phyloP scores from a whole-genome alignment of 1,140 invertebrate species.

The Leguminivora glycinivorella region DNA sequence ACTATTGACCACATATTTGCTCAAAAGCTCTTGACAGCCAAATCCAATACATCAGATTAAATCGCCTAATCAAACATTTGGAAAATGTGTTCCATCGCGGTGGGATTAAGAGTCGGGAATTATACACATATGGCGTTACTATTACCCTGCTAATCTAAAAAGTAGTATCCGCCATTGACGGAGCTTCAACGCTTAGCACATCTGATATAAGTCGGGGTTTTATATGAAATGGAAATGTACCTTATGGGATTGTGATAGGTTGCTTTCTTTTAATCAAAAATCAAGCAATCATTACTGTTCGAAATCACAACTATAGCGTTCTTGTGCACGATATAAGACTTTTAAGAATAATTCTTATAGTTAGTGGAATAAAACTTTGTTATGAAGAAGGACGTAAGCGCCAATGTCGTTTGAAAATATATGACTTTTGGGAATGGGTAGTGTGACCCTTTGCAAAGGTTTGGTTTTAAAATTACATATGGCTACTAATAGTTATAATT shows the following conservation, averaged over 20 bases:
- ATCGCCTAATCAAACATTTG: constrained; percentile 61
- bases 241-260: background rate
- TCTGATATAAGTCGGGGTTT: background rate
- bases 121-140: constrained; percentile 65
- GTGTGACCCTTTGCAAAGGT: background rate
- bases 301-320: background rate
- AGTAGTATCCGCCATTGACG: background rate
- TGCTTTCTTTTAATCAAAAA: no score
- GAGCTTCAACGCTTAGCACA: background rate
- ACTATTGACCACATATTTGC: constrained; percentile 6
- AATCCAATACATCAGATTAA: constrained; percentile 38
- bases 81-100: constrained; percentile 65
- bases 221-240: background rate
- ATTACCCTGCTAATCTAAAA: constrained; percentile 27
- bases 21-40: background rate
- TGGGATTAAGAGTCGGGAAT: constrained; percentile 65
- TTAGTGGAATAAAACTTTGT: background rate
- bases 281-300: background rate
- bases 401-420: background rate
- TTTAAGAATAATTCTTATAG: background rate
- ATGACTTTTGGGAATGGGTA: background rate
- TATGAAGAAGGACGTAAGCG: background rate
- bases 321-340: background rate
- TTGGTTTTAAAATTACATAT: constrained; percentile 22
- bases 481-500: constrained; percentile 9